Conservation (phyloP, 1,140 invertebrate genomes). For the Calosoma granatense region DNA sequence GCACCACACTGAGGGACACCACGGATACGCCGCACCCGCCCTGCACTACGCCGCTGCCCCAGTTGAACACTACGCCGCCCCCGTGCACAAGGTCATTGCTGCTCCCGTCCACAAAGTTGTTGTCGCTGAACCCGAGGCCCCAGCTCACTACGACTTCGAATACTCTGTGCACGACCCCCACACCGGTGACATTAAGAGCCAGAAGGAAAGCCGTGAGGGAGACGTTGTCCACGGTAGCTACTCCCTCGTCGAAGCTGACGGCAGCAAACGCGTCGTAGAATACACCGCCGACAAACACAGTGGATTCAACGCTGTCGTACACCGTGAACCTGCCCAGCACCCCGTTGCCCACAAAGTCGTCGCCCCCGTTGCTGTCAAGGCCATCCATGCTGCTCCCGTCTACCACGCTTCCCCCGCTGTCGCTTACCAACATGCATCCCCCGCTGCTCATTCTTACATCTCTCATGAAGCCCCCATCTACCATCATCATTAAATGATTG, state of each 20-base stretch:
- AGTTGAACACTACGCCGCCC: too few species aligned
- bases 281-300: too few species aligned
- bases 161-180: constrained; percentile 42
- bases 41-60: too few species aligned
- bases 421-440: too few species aligned
- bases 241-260: constrained; percentile 42
- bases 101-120: too few species aligned
- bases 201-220: constrained; percentile 40
- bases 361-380: constrained; percentile 18
- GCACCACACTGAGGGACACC: constrained; percentile 12
- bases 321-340: constrained; percentile 31
- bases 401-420: too few species aligned
- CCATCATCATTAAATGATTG: too few species aligned
- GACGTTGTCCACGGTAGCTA: constrained; percentile 49
- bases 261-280: too few species aligned
- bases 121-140: constrained; percentile 21
- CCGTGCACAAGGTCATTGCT: too few species aligned
- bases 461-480: too few species aligned
- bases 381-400: constrained; percentile 22
- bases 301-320: constrained; percentile 38
- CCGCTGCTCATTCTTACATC: too few species aligned
- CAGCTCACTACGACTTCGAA: constrained; percentile 42
- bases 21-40: constrained; percentile 12
- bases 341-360: constrained; percentile 20
- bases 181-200: constrained; percentile 41